Evolutionary conservation across 2,113 vertebrate species (phyloP).

Genomic region (Rhinoderma darwinii): DNA sequence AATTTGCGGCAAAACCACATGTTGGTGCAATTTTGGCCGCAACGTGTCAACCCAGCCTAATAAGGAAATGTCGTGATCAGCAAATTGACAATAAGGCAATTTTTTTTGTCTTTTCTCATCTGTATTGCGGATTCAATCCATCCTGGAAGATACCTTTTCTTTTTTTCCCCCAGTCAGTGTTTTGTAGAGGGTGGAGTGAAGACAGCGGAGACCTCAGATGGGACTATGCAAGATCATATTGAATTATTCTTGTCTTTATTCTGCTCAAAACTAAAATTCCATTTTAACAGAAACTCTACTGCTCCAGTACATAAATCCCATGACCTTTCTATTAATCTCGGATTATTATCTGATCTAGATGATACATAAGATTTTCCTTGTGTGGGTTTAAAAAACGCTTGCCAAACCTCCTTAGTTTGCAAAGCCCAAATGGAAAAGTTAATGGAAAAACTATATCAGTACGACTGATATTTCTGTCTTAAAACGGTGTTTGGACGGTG

Average conservation of each 20-base stretch:
- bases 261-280: neutral
- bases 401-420: neutral
- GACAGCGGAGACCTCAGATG: neutral
- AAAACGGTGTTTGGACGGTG: neutral
- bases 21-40: too few relatives aligned
- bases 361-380: slow-evolving; percentile 15
- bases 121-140: too few relatives aligned
- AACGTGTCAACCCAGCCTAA: too few relatives aligned
- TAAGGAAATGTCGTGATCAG: too few relatives aligned
- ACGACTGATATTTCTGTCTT: neutral
- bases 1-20: too few relatives aligned
- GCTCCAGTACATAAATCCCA: neutral
- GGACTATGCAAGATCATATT: neutral
- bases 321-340: slow-evolving; percentile 1
- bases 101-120: too few relatives aligned
- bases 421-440: neutral
- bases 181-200: too few relatives aligned
- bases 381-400: neutral
- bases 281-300: neutral
- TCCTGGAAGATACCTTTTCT: too few relatives aligned
- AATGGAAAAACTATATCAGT: neutral
- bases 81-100: too few relatives aligned
- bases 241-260: too few relatives aligned
- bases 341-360: neutral
- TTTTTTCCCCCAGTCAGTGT: too few relatives aligned